Base-by-base conservation (phyloP, 2,113 vertebrate species). In the Alaudala cheleensis region DNA sequence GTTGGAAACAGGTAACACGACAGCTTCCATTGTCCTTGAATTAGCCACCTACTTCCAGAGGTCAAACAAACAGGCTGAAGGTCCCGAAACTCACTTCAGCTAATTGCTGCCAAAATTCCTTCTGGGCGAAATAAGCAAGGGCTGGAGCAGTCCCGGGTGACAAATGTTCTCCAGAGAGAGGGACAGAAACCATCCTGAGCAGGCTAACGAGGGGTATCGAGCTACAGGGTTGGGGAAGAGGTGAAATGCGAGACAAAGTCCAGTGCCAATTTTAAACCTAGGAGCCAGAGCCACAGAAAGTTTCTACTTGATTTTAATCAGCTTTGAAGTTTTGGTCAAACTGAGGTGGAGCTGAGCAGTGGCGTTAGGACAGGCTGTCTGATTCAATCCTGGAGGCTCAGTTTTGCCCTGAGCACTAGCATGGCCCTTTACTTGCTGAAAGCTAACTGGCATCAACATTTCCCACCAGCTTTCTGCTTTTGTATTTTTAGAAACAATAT, bases 11-110 rank as follows among this genome's bases (percentile, higher is more conserved):
- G 96, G 96, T 95, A 97, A 96, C 91, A 79, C 0, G 69, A 94
- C 95, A 92, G 95, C 93, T 91, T 69, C 72, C 66, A 96, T 95
- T 95, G 96, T 93, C 78, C 94, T 97, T 92, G 93, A 91, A 94
- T 97, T 96, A 97, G 95, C 95, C 96, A 94, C 95, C 91, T 97
- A 92, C 95, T 92, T 97, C 80, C 96, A 97, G 92, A 96, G 95
- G 94, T 92, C 97, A 97, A 97, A 97, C 90, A 98, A 97, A 97
- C 92, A 98, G 86, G 94, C 76, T 51, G 37, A 93, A 84, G 89
- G 79, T 81, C 81, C 47, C 8, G 26, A 86, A 94, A 94, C 44
- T 90, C 90, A 69, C 72, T 88, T 86, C 58, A 92, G 80, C 74
- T 93, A 94, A 95, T 77, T 64, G 45, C 94, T 93, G 96, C 92